A percentile compares a stretch with the other conserved stretches of the same genome.
phyloP scores from a whole-genome alignment of 2,113 vertebrate species.

The Oriolus oriolus region DNA sequence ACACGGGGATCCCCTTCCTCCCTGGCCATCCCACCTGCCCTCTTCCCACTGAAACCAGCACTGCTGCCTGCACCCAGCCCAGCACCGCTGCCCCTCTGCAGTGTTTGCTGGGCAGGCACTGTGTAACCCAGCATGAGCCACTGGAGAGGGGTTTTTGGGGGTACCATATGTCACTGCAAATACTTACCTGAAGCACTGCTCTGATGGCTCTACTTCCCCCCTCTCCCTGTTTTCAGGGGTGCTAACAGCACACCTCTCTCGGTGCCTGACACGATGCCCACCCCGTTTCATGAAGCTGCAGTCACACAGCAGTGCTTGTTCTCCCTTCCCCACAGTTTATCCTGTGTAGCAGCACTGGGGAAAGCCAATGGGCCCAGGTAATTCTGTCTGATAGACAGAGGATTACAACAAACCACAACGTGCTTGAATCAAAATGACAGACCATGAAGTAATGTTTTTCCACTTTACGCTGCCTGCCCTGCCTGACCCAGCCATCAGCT shows the following conservation, averaged over 20 bases:
- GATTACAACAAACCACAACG: background rate
- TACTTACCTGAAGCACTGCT: background rate
- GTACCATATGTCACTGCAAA: background rate
- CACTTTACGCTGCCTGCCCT: background rate
- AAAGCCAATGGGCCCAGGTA: conserved; percentile 11
- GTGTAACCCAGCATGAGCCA: background rate
- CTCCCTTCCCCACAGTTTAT: background rate
- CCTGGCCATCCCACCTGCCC: background rate
- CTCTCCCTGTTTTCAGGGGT: background rate
- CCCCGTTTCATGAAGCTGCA: background rate
- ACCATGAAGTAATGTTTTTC: conserved; percentile 56
- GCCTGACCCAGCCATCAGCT: conserved; percentile 6
- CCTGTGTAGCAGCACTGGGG: background rate
- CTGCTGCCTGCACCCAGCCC: background rate
- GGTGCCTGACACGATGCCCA: background rate
- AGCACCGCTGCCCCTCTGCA: rapidly evolving
- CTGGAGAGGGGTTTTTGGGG: background rate
- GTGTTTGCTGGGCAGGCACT: background rate
- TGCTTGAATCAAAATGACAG: conserved; percentile 65
- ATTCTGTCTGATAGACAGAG: conserved; percentile 10
- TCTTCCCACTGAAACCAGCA: background rate
- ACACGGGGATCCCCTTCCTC: background rate
- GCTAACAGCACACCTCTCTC: background rate
- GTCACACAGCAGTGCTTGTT: background rate
- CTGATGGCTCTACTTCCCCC: rapidly evolving